phyloP scores from a whole-genome alignment of 2,888 invertebrate genomes.

The Drosophila picticornis region DNA sequence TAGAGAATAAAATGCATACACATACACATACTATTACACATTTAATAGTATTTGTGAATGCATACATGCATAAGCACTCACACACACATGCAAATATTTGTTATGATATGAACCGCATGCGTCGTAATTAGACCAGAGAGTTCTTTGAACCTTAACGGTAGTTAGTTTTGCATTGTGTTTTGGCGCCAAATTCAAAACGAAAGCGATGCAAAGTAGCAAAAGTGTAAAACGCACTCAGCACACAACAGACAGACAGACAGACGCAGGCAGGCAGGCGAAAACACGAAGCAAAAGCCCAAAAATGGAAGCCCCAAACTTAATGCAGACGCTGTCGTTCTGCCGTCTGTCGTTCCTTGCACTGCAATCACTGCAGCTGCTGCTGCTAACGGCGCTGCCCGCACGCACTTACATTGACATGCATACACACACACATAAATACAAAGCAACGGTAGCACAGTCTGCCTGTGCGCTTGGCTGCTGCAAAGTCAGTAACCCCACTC shows the following conservation, averaged over 20 bases:
- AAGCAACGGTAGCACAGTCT: constrained; percentile 54
- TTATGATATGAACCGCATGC: constrained; percentile 59
- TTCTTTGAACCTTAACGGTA: constrained; percentile 79
- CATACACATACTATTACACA: constrained; percentile 5
- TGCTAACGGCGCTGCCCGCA: constrained; percentile 42
- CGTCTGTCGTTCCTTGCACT: constrained; percentile 34
- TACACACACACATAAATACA: constrained; percentile 6
- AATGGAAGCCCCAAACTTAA: constrained; percentile 52
- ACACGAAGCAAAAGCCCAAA: constrained; percentile 49
- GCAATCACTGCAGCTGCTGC: constrained; percentile 44
- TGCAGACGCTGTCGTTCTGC: constrained; percentile 37
- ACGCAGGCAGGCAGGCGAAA: constrained; percentile 29
- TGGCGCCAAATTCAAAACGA: constrained; percentile 70
- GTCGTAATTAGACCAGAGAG: constrained; percentile 73
- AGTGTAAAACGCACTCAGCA: constrained; percentile 53
- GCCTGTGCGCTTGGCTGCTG: constrained; percentile 68
- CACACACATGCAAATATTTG: constrained; percentile 38
- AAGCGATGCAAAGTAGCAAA: constrained; percentile 54
- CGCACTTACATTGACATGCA: constrained; percentile 52
- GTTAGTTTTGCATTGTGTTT: constrained; percentile 58
- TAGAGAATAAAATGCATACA: constrained; percentile 8
- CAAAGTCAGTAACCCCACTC: constrained; percentile 81
- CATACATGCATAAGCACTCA: background rate
- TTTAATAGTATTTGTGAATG: background rate
- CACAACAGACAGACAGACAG: constrained; percentile 14